A percentile compares a stretch with the other conserved stretches of the same genome.
phyloP scores from a whole-genome alignment of 2,888 invertebrate genomes.

The Hyposoter didymator region DNA sequence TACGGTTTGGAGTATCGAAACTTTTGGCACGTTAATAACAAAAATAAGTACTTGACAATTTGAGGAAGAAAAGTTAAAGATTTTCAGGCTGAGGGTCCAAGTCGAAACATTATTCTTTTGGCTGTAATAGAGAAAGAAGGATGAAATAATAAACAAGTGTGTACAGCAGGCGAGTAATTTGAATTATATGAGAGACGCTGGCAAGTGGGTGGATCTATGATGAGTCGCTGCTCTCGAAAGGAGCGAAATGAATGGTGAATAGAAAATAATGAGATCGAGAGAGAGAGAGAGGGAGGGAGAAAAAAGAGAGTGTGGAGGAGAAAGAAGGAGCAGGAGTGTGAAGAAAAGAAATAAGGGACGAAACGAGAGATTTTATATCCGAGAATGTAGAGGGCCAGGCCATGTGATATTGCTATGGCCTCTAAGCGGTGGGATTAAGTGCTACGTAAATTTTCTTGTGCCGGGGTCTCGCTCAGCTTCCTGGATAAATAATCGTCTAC shows the following conservation, averaged over 20 bases:
- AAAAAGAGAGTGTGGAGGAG: constrained; percentile 19
- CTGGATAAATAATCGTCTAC: constrained; percentile 80
- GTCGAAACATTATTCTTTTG: constrained; percentile 45
- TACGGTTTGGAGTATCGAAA: background rate
- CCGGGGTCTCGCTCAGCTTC: constrained; percentile 70
- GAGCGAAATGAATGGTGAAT: constrained; percentile 62
- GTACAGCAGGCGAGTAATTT: constrained; percentile 42
- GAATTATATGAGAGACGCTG: constrained; percentile 43
- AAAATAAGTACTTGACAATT: background rate
- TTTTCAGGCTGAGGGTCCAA: constrained; percentile 7
- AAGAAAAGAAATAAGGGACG: constrained; percentile 60
- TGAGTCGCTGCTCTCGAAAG: constrained; percentile 50
- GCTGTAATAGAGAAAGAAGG: background rate
- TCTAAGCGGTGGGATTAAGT: constrained; percentile 83
- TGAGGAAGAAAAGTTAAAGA: background rate
- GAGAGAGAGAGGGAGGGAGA: constrained; percentile 5
- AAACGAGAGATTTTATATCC: constrained; percentile 60
- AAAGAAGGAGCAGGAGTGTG: constrained; percentile 4
- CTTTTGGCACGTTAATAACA: background rate
- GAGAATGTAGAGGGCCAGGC: constrained; percentile 54
- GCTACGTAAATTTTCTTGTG: constrained; percentile 82
- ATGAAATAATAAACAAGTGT: constrained; percentile 41
- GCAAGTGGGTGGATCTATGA: constrained; percentile 56
- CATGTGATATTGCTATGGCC: constrained; percentile 76
- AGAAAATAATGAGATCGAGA: constrained; percentile 28